phyloP scores from a whole-genome alignment of 2,113 vertebrate genomes.

The Oenanthe melanoleuca region DNA sequence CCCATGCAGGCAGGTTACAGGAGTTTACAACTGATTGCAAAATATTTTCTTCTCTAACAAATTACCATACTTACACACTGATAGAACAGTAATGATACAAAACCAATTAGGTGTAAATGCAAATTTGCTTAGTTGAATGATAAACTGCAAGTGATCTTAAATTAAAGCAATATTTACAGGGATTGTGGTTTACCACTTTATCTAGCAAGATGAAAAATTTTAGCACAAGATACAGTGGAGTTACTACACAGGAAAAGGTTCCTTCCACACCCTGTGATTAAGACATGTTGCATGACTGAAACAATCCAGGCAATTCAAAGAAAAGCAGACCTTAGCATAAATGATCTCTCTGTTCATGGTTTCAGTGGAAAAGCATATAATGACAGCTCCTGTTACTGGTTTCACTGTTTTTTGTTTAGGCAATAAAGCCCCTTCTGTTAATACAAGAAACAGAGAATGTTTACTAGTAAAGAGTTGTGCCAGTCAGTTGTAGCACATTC shows the following conservation, averaged over 20 bases:
- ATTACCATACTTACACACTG: background rate
- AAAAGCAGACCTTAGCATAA: constrained; percentile 15
- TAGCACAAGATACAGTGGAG: constrained; percentile 56
- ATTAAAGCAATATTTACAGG: constrained; percentile 29
- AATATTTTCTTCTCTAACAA: background rate
- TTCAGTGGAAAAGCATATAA: constrained; percentile 34
- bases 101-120: constrained; percentile 11
- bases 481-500: constrained; percentile 16
- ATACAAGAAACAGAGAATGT: constrained; percentile 44
- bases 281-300: constrained; percentile 23
- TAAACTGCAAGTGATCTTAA: constrained; percentile 25
- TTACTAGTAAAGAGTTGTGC: constrained; percentile 1
- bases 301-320: constrained; percentile 18
- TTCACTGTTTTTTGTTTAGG: constrained; percentile 23
- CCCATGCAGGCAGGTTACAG: constrained; percentile 15
- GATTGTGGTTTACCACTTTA: background rate
- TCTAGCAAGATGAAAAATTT: constrained; percentile 34
- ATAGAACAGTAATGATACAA: background rate
- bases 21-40: background rate
- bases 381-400: constrained; percentile 12
- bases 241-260: constrained; percentile 31
- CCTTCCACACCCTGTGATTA: constrained; percentile 11
- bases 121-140: constrained; percentile 55
- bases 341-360: constrained; percentile 14
- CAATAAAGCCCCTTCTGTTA: constrained; percentile 59